phyloP scores from a whole-genome alignment of 2,888 invertebrate genomes.

The Palloptera scutellata region DNA sequence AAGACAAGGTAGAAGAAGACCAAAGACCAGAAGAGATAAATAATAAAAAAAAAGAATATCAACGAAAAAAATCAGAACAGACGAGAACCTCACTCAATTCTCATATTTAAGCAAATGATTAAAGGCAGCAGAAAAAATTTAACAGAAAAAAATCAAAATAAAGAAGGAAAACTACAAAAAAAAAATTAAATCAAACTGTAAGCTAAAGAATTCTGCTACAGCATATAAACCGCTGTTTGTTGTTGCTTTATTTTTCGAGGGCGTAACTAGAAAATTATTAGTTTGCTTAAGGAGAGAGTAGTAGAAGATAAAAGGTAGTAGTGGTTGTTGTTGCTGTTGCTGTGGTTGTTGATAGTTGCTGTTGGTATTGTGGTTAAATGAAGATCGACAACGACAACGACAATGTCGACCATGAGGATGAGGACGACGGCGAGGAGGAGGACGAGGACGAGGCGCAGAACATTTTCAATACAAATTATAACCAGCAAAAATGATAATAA shows the following conservation, averaged over 20 bases:
- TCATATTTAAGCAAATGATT: conserved; percentile 37
- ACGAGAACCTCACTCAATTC: background rate
- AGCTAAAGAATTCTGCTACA: conserved; percentile 3
- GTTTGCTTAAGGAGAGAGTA: conserved; percentile 51
- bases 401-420: background rate
- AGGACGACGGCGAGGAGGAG: conserved; percentile 12
- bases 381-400: background rate
- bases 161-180: conserved; percentile 23
- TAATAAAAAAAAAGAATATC: no score
- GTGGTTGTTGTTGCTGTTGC: background rate
- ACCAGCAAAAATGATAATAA: no score
- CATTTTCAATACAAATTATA: no score
- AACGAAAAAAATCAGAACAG: no score
- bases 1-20: no score
- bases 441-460: no score
- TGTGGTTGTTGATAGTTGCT: background rate
- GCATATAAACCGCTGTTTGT: conserved; percentile 9
- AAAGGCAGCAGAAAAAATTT: conserved; percentile 21
- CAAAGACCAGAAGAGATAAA: no score
- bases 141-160: conserved; percentile 29
- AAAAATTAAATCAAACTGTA: conserved; percentile 4
- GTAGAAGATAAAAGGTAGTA: background rate
- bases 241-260: conserved; percentile 39
- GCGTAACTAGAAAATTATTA: conserved; percentile 56
- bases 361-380: background rate